Base-by-base conservation (phyloP, 2,113 vertebrate species). In the Gnathonemus echidnorhynchus region DNA sequence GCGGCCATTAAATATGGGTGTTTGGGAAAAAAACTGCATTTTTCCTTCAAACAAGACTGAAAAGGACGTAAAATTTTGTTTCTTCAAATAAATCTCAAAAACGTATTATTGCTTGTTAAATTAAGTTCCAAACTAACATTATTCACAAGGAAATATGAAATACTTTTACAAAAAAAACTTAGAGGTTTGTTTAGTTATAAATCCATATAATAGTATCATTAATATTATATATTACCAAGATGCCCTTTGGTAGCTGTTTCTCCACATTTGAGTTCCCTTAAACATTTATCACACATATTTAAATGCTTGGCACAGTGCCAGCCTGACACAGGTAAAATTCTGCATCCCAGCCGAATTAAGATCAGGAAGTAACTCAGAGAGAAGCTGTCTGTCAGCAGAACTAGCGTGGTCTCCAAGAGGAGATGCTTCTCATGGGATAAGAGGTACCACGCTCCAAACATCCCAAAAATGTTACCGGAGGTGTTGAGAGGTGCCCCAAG, bases 381-480 rank as follows among this genome's bases (percentile, higher is more conserved):
- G 2, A 62, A 19, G 27, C 70, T 39, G 70, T 77, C 0, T 31
- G 5, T 7, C 35, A 39, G 74, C 15, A 21, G 77, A 83, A 17
- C n/a, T 8, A 8, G 17, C 8, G 15, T 42, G 35, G 15, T 83
- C 31, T 45, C 39, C 39, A 45, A 17, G 5, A 83, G 77, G 77
- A 83, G 35, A 83, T 45, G 31, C 70, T 45, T 8, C 31, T 83
- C 15, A 17, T 48, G 19, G 17, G 80, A 48, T 84, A 45, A 48
- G 42, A 48, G 13, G 3, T 24, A 19, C 62, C 3, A 39, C 27
- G 19, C 27, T 80, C 27, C 49, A 56, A 27, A 70, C 53, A 27
- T 50, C n/a, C 13, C 62, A 46, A 27, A 91, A 91, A 11, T 4
- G 9, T 70, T 74, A 39, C 10, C 91, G 90, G 88, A 90, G 92